A percentile compares a stretch with the other conserved stretches of the same genome.
phyloP scores from a whole-genome alignment of 1,140 invertebrate genomes.

The Diachasma alloeum region DNA sequence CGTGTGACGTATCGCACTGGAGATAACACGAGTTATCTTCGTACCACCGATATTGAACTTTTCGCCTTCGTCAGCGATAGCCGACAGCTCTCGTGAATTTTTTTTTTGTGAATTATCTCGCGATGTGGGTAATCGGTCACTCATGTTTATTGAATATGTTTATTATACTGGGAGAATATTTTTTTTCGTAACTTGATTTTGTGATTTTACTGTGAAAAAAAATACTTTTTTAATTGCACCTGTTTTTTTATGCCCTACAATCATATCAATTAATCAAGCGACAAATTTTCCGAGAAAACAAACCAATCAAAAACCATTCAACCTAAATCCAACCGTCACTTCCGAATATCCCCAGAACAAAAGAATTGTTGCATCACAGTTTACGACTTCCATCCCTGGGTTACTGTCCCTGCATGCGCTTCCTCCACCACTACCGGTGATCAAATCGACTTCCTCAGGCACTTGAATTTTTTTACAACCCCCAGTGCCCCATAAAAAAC shows the following conservation, averaged over 20 bases:
- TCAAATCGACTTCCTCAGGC: background rate
- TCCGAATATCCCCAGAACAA: background rate
- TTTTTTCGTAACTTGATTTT: too few relatives aligned
- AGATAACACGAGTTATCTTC: conserved; percentile 23
- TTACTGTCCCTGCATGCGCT: background rate
- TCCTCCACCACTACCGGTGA: background rate
- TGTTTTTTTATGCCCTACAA: too few relatives aligned
- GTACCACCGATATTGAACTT: conserved; percentile 23
- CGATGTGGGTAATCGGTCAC: background rate
- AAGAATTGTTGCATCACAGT: background rate
- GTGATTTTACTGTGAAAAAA: too few relatives aligned
- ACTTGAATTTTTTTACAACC: background rate
- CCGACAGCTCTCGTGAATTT: conserved; percentile 6
- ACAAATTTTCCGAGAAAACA: too few relatives aligned
- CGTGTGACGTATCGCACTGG: conserved; percentile 9
- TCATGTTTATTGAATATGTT: background rate
- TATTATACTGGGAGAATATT: too few relatives aligned
- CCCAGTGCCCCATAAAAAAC: background rate
- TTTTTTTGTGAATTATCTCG: background rate
- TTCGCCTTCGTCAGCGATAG: conserved; percentile 21
- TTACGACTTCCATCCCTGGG: background rate
- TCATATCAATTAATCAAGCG: too few relatives aligned
- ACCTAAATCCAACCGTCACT: too few relatives aligned
- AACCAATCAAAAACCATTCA: too few relatives aligned
- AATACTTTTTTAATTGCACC: too few relatives aligned